phyloP scores from a whole-genome alignment of 2,888 invertebrate genomes.

The Pseudococcus viburni region DNA sequence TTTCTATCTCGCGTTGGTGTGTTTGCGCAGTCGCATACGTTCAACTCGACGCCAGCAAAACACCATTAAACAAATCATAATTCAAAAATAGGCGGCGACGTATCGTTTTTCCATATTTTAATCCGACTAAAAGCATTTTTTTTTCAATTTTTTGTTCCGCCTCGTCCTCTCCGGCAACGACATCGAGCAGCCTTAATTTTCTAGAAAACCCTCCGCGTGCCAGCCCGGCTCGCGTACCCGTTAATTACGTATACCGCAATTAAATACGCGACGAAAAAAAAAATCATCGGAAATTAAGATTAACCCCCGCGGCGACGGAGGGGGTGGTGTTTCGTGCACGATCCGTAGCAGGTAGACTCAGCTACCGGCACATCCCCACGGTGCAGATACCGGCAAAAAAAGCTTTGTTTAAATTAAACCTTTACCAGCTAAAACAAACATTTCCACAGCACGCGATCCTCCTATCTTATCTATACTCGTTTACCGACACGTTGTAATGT shows the following conservation, averaged over 20 bases:
- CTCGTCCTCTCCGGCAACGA: not conserved
- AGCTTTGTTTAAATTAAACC: constrained; percentile 49
- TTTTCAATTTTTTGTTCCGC: constrained; percentile 3
- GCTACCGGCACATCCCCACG: not conserved
- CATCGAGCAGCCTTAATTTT: constrained; percentile 4
- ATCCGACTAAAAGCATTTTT: constrained; percentile 40
- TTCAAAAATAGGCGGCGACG: constrained; percentile 47
- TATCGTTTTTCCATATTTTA: constrained; percentile 49
- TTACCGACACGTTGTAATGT: constrained; percentile 22
- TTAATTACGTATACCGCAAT: constrained; percentile 21
- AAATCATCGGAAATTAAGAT: constrained; percentile 40
- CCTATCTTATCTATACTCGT: constrained; percentile 25
- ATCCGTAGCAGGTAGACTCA: not conserved
- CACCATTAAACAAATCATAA: constrained; percentile 43
- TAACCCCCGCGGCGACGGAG: not conserved
- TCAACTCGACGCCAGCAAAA: not conserved
- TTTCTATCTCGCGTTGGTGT: not conserved
- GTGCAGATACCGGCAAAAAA: not conserved
- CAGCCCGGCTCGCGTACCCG: not conserved
- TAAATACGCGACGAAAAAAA: constrained; percentile 35
- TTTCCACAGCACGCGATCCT: constrained; percentile 40
- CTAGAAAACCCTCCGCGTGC: not conserved
- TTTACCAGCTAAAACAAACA: constrained; percentile 47
- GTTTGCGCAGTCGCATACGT: not conserved
- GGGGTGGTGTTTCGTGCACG: not conserved